A percentile compares a stretch with the other conserved stretches of the same genome.
These are phyloP conservation scores for Coregonus suidteri DNA, from an alignment of 2,797 vertebrate genomes.

Conservation along the genomic window DNA sequence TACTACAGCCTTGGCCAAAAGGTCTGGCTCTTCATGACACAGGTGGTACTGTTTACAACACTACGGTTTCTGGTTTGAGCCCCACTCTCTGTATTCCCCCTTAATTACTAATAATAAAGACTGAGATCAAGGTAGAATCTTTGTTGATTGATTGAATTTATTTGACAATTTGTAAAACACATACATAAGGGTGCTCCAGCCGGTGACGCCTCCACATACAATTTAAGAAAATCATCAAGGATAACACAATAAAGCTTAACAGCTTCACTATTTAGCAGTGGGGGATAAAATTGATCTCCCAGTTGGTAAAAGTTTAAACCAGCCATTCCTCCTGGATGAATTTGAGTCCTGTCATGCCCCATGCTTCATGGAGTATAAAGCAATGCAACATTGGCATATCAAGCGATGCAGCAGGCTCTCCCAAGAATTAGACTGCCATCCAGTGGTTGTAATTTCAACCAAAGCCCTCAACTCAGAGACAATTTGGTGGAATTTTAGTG, in stretches of 20 bases:
- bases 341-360: background rate
- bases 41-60: background rate
- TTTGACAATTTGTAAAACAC: too few species aligned
- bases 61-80: background rate
- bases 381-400: background rate
- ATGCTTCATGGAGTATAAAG: background rate
- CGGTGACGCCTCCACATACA: too few species aligned
- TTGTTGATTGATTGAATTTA: background rate
- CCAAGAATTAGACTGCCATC: conserved; percentile 28
- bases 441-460: conserved; percentile 12
- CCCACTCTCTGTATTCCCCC: background rate
- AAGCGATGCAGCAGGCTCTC: background rate
- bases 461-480: background rate
- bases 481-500: too few species aligned
- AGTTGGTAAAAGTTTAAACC: background rate
- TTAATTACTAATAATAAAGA: background rate
- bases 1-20: too few species aligned
- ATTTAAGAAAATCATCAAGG: too few species aligned
- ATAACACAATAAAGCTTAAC: too few species aligned
- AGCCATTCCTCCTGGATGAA: background rate
- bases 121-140: background rate
- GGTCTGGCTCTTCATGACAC: background rate
- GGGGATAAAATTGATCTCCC: background rate
- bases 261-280: background rate
- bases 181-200: too few species aligned